These are phyloP conservation scores for Xylocopa sonorina DNA, from an alignment of 1,140 invertebrate species.

Conservation along the genomic window DNA sequence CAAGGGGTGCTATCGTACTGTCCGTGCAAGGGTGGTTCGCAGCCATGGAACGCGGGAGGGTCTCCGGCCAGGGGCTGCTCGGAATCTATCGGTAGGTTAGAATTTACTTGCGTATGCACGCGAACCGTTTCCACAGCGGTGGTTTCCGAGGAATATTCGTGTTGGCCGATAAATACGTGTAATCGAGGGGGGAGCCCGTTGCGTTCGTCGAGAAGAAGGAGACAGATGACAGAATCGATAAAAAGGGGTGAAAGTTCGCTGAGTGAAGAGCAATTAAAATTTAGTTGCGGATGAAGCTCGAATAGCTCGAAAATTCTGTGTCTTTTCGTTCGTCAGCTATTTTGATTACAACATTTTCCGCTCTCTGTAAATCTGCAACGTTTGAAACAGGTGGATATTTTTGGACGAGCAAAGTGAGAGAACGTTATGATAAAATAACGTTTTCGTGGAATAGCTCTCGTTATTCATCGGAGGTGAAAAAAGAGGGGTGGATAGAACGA, in stretches of 20 bases:
- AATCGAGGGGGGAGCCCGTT: neutral
- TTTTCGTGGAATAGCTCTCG: no score
- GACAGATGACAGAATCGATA: neutral
- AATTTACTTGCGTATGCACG: slow-evolving; percentile 48
- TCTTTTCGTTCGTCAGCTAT: neutral
- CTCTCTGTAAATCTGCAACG: no score
- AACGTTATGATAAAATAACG: no score
- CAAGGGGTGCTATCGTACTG: slow-evolving; percentile 21
- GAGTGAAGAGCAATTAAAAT: neutral
- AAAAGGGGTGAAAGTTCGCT: neutral
- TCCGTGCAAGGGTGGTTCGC: neutral
- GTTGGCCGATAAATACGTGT: slow-evolving; percentile 14
- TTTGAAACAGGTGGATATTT: no score
- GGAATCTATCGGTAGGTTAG: slow-evolving; percentile 62
- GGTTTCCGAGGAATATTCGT: slow-evolving; percentile 22
- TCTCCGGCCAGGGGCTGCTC: slow-evolving; percentile 46
- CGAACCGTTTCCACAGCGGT: slow-evolving; percentile 35
- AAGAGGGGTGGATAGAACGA: neutral
- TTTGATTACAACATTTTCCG: no score
- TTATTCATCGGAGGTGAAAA: no score
- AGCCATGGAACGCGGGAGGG: slow-evolving; percentile 17
- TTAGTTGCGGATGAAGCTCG: no score
- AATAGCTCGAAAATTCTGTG: slow-evolving; percentile 33
- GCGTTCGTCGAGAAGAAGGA: neutral
- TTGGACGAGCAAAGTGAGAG: no score